Evolutionary conservation across 2,797 vertebrate genomes (phyloP).

Genomic region (Chelon labrosus): DNA sequence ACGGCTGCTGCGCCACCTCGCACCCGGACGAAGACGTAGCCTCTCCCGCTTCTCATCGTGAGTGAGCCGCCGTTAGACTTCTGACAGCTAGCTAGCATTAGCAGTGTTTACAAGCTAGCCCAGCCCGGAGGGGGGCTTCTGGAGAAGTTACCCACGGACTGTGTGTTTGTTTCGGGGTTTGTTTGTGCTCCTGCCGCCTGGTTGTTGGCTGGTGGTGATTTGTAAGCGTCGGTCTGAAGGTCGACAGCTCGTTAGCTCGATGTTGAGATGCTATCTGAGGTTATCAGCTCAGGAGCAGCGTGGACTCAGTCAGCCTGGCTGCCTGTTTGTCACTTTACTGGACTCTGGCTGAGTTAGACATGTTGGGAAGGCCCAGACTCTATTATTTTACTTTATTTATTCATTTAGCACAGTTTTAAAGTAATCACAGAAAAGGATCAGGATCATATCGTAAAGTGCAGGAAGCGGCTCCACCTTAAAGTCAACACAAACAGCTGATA

Average conservation of each 20-base stretch:
- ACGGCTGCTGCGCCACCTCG: background rate
- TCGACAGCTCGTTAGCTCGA: slow-evolving; percentile 27
- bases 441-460: too few species aligned
- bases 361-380: background rate
- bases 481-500: too few species aligned
- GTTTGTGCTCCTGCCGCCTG: background rate
- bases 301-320: background rate
- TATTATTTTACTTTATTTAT: too few species aligned
- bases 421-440: too few species aligned
- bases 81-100: slow-evolving; percentile 65
- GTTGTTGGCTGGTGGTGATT: background rate
- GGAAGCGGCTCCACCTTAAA: too few species aligned
- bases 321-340: background rate
- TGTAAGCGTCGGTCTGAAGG: slow-evolving; percentile 33
- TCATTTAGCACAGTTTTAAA: too few species aligned
- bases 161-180: slow-evolving; percentile 20
- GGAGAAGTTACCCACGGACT: slow-evolving; percentile 23
- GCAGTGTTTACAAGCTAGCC: slow-evolving; percentile 71
- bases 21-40: slow-evolving; percentile 6
- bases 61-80: background rate
- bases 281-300: slow-evolving; percentile 32
- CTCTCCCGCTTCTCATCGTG: slow-evolving; percentile 4
- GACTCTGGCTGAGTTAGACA: background rate
- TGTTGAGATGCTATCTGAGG: slow-evolving; percentile 18
- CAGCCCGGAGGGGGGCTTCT: background rate